Evolutionary conservation across 2,113 vertebrate species (phyloP), one percentile per base, ranked within the genome.

Genomic region (Drymodes brunneopygia): DNA sequence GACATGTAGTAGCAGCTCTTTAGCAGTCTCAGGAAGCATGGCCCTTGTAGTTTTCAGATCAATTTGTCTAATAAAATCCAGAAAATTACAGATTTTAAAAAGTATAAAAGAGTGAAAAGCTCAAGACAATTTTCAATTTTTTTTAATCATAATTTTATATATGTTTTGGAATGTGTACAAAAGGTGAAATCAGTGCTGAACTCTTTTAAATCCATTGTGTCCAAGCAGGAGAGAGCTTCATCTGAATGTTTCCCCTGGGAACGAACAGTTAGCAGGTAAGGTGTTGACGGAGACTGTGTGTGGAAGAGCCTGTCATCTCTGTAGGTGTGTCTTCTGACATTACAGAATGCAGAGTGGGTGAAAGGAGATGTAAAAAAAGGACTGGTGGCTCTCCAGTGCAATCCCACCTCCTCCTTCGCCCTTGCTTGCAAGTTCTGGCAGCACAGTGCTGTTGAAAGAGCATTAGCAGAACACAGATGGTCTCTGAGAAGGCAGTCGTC

Each of bases 11-110:
- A 81, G 33, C 20, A 47, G 51, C 36, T 79, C 16, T 56, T 29
- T 28, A 16, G 65, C 40, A 69, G 16, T 54, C 10, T 82, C 38
- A 54, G 51, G 29, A 51, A 82, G 27, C 64, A 27, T 4, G 4
- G 7, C 64, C 57, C n/a, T 78, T 56, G 27, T 29, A 36, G 54
- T 70, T 83, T 86, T 50, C 31, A 69, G 35, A 94, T 81, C 53
- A 80, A 50, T 93, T 92, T 85, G 45, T 95, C 73, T 53, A 88
- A 88, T 91, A 67, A 96, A 94, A 45, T 40, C 10, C 48, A 64
- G 64, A 53, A 95, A 92, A 53, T 53, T 51, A 81, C 1, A 21
- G 21, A 81, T 82, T 94, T 84, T 84, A 88, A 91, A 23, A 61
- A 73, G 8, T 54, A 81, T 48, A 54, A 66, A 88, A 81, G 56